Base-by-base conservation (phyloP, 1,140 invertebrate species). In the Megathymus violae region DNA sequence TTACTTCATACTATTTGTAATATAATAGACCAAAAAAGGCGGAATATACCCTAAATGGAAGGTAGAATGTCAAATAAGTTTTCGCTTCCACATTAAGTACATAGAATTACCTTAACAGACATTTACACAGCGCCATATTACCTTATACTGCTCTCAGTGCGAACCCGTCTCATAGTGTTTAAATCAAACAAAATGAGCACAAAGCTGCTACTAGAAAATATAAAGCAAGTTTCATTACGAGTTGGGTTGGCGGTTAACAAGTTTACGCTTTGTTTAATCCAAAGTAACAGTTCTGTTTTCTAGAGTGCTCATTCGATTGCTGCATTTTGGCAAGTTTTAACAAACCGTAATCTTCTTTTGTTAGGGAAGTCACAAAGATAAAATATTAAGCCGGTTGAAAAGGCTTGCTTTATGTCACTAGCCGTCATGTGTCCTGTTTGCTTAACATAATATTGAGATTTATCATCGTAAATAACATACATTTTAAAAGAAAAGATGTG, bases 181-280 rank as follows among this genome's bases (percentile, higher is more conserved):
- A 36, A 36, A 36, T 36, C 34, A 36, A 36, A 47, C 22, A 27
- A 27, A 40, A 52, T n/a, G 4, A 52, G n/a, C 11, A 52, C 22
- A 25, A 52, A 40, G 17, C 50, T 52, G 36, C 17, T 40, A 41
- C 16, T 52, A 52, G 10, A 36, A 36, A 36, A 36, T 11, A 36
- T 36, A 36, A 36, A 36, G 9, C 11, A 36, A 36, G 16, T 41
- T 52, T 52, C 13, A 52, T 52, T 52, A 40, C 50, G 36, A 52
- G 34, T 40, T 38, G 11, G n/a, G 5, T 5, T 5, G 15, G 48
- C 4, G 15, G 36, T 52, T 52, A 22, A 40, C 50, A 38, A 52
- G 50, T 52, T 52, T 52, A 40, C 36, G 36, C 50, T 25, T 52
- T 40, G 50, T 40, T 52, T 52, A 14, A 52, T 52, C 17, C 17